A percentile compares a stretch with the other conserved stretches of the same genome.
These are phyloP conservation scores for Galerucella pusilla DNA, from an alignment of 2,888 invertebrate species.

Conservation along the genomic window DNA sequence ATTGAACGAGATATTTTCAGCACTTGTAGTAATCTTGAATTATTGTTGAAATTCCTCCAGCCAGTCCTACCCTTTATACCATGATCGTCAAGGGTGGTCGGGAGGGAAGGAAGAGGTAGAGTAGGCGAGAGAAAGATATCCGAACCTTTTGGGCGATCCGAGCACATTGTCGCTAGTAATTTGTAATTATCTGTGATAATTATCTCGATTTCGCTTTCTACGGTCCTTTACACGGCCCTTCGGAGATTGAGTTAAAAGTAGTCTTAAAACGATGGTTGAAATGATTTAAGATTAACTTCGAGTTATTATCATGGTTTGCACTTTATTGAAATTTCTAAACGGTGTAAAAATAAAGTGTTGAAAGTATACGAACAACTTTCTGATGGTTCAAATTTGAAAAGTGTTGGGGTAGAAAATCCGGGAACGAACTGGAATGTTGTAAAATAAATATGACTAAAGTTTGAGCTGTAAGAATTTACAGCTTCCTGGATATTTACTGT, in stretches of 20 bases:
- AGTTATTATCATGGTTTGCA: slow-evolving; percentile 39
- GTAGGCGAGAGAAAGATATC: slow-evolving; percentile 36
- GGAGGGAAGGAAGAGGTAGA: slow-evolving; percentile 24
- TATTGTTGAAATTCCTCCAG: background rate
- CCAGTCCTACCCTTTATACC: background rate
- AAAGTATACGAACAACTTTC: background rate
- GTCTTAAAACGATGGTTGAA: slow-evolving; percentile 41
- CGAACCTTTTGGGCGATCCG: slow-evolving; percentile 44
- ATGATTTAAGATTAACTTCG: slow-evolving; percentile 46
- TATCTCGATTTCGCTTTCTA: slow-evolving; percentile 56
- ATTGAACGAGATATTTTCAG: background rate
- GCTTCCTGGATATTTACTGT: background rate
- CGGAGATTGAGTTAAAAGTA: slow-evolving; percentile 53
- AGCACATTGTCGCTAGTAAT: slow-evolving; percentile 54
- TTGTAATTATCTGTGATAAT: slow-evolving; percentile 56
- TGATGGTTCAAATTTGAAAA: slow-evolving; percentile 5
- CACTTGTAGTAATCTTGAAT: too few species aligned
- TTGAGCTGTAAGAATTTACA: background rate
- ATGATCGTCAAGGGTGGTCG: slow-evolving; percentile 14
- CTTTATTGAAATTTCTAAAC: slow-evolving; percentile 19
- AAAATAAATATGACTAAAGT: slow-evolving; percentile 4
- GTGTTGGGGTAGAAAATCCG: background rate
- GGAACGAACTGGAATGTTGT: background rate
- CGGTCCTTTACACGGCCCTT: slow-evolving; percentile 47
- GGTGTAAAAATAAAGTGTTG: background rate